Evolutionary conservation across 1,140 invertebrate species (phyloP), one percentile per base, ranked within the genome.

Genomic region (Anastrepha ludens): DNA sequence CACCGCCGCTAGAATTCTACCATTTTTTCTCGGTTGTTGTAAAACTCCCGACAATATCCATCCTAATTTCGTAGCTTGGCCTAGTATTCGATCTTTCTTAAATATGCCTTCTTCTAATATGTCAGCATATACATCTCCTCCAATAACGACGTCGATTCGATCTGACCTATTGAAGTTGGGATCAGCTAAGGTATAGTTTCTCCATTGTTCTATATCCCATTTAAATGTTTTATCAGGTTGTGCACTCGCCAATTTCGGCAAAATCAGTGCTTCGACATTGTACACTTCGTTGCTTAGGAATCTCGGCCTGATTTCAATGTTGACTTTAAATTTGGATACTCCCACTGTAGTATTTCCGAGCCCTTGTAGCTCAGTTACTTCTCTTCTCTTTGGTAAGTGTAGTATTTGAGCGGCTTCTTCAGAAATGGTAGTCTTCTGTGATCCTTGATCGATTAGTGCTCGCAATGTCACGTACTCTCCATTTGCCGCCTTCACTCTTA

Each of bases 381-480:
- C n/a, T 78, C 67, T 88, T 41, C 17, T 88, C 58, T 59, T 50
- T 41, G n/a, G 17, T 3, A 88, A 55, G 15, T 70, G 50, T 64
- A 88, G 64, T 4, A 62, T 9, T 85, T 88, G 78, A 60, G 60
- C 60, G 7, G 78, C 87, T 64, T 88, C 78, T 47, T 85, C 87
- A 7, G 41, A 59, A 1, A 86, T 62, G 3, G 59, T 47, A 47
- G 85, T 64, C 70, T 15, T 59, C 41, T 88, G 81, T 29, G 87
- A 88, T 20, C 81, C 85, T 50, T 85, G 78, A 86, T 88, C 87
- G 13, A 88, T 86, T 9, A 88, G 50, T 9, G 87, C 87, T 70
- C 81, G 85, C 55, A 88, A 50, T 55, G n/a, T 60, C 47, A 74
- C 59, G 20, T 11, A 81, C 44, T 74, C 78, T 39, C 59, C 74